Evolutionary conservation across 2,113 vertebrate genomes (phyloP).

Genomic region (Oncorhynchus tshawytscha): DNA sequence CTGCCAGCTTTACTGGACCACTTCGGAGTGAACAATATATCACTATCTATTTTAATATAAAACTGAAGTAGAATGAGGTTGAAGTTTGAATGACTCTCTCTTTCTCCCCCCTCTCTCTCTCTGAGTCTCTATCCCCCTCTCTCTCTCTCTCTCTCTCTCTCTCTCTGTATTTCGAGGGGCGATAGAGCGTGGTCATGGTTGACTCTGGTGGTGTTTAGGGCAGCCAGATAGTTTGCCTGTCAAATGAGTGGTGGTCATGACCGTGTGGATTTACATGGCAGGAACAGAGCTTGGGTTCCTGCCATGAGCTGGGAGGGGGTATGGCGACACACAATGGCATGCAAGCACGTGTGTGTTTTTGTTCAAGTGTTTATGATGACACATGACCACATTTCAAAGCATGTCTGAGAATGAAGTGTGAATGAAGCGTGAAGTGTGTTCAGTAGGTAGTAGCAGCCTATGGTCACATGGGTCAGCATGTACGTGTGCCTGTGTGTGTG

Average conservation of each 20-base stretch:
- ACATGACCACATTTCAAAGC: not conserved
- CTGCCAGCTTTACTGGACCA: not conserved
- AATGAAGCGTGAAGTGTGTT: not conserved
- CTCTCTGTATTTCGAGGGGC: slow-evolving; percentile 55
- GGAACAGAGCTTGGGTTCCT: slow-evolving; percentile 44
- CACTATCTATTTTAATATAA: slow-evolving; percentile 23
- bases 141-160: slow-evolving; percentile 24
- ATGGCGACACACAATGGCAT: slow-evolving; percentile 49
- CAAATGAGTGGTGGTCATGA: slow-evolving; percentile 59
- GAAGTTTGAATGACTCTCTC: slow-evolving; percentile 19
- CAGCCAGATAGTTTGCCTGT: slow-evolving; percentile 58
- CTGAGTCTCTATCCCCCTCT: too few relatives aligned
- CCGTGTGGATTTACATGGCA: slow-evolving; percentile 64
- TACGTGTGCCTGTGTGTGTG: not conserved
- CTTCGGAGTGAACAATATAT: slow-evolving; percentile 1
- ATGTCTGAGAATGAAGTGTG: slow-evolving; percentile 35
- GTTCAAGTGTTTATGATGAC: not conserved
- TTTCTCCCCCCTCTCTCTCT: not conserved
- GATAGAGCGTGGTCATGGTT: slow-evolving; percentile 57
- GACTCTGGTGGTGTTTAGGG: slow-evolving; percentile 60
- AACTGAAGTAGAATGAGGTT: not conserved
- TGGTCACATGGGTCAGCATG: not conserved
- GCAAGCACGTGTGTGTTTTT: not conserved
- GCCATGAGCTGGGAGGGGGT: slow-evolving; percentile 32
- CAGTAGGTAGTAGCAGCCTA: not conserved